Evolutionary conservation across 2,888 invertebrate genomes (phyloP), one percentile per base, ranked within the genome.

Genomic region (Drosophila longiperda): DNA sequence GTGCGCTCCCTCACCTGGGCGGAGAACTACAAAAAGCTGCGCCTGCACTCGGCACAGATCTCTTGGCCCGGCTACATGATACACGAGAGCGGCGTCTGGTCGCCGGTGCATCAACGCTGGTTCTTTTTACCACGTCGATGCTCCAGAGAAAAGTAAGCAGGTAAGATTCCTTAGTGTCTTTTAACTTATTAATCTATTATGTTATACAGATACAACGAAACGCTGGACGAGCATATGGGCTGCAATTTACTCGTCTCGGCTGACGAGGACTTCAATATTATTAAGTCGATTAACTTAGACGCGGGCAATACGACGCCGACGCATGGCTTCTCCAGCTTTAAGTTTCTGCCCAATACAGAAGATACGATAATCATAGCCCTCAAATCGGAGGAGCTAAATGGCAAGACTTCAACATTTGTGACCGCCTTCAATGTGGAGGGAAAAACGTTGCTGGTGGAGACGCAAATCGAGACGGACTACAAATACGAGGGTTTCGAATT

Each of bases 401-500:
- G 98, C 0, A 96, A 96, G 84, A 98, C 97, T 0, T 96, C 97
- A 0, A 97, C 98, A 0, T 99, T 97, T 92, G 95, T 99, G 52
- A 96, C 96, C 80, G 97, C 96, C 63, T 98, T 99, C 93, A 96
- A 95, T 66, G 94, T 95, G 42, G 94, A 96, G 23, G 99, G 99
- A 0, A 95, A 95, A 64, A 95, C 97, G 17, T 83, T 99, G 61
- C 91, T 98, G 89, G 95, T 96, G 0, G 98, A 99, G 91, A 95
- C 95, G 0, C 95, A 96, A 90, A 94, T 99, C 70, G 90, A 91
- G 63, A 96, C 96, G 26, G 95, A 97, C 91, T 93, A 96, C 73
- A 99, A 99, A 94, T 99, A 96, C 93, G 99, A 99, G 94, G 99
- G 99, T 57, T 94, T 99, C 64, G 99, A 99, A 93, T 99, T 99